Base-by-base conservation (phyloP, 2,888 invertebrate genomes). In the Ormyrus thymus region DNA sequence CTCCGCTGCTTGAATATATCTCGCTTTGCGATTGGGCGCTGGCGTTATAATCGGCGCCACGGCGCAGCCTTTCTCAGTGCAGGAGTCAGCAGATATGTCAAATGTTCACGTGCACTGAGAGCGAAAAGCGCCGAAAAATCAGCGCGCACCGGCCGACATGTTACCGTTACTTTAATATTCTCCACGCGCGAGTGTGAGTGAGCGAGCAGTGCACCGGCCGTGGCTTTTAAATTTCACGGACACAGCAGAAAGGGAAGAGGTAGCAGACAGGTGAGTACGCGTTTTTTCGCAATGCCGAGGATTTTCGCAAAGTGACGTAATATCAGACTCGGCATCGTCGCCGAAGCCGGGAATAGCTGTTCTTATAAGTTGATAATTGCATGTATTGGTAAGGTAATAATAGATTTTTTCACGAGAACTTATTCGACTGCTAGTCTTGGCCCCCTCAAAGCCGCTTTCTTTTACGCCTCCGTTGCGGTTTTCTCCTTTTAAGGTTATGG, bases 271-370 rank as follows among this genome's bases (percentile, higher is more conserved):
- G n/a, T 13, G 13, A 13, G 13, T 13, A 6, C n/a, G 61, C 29
- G 15, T 10, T 29, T 29, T 29, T 29, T 29, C 29, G 29, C 29
- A 29, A 71, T 45, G 8, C 11, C 46, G 56, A 55, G 13, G n/a
- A 43, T 64, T 43, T 68, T 29, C 10, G 51, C 5, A 3, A 0
- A 10, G 9, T 78, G 78, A 78, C 69, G 73, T 78, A 78, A 78
- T 70, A 29, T 29, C 29, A 29, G 29, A 29, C 29, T 11, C 43
- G 56, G 53, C 62, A 29, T 29, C 29, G 58, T 64, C 65, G 6
- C 11, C 0, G 10, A 29, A 15, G 53, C 53, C 62, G 58, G 56
- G 11, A 7, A 29, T 29, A 29, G 4, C 6, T 62, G 56, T 66
- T 66, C 46, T 77, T 53, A 50, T 70, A 45, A 50, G 70, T 53